phyloP scores from a whole-genome alignment of 2,888 invertebrate genomes.

The Stegana nigrithorax region DNA sequence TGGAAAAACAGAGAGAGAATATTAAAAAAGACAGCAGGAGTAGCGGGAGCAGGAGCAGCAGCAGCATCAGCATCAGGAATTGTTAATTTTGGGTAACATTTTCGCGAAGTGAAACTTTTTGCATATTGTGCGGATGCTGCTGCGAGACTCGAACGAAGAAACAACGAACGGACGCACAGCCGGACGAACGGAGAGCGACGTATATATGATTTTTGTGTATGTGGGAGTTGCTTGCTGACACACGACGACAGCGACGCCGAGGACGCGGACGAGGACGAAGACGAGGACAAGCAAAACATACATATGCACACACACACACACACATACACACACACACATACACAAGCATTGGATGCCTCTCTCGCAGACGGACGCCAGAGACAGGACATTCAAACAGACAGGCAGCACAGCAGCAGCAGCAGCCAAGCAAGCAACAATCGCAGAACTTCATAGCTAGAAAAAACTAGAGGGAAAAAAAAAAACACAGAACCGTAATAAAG shows the following conservation, averaged over 20 bases:
- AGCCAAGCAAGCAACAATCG: conserved; percentile 49
- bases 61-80: too few species aligned
- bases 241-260: not conserved
- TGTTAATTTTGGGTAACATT: too few species aligned
- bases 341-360: not conserved
- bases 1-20: too few species aligned
- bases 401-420: conserved; percentile 17
- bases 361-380: not conserved
- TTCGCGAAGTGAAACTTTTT: too few species aligned
- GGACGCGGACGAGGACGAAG: not conserved
- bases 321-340: not conserved
- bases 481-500: conserved; percentile 6
- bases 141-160: not conserved
- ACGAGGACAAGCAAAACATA: not conserved
- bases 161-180: not conserved
- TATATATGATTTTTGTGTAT: conserved; percentile 27
- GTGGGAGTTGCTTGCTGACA: conserved; percentile 29
- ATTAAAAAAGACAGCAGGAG: too few species aligned
- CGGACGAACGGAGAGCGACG: not conserved
- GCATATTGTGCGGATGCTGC: conserved; percentile 44
- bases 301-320: not conserved
- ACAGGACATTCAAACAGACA: conserved; percentile 9
- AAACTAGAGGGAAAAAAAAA: too few species aligned
- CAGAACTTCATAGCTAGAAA: conserved; percentile 26
- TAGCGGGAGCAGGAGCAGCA: too few species aligned